A percentile compares a stretch with the other conserved stretches of the same genome.
Evolutionary conservation across 2,888 invertebrate species (phyloP).

Genomic region (Hirtodrosophila cameraria): DNA sequence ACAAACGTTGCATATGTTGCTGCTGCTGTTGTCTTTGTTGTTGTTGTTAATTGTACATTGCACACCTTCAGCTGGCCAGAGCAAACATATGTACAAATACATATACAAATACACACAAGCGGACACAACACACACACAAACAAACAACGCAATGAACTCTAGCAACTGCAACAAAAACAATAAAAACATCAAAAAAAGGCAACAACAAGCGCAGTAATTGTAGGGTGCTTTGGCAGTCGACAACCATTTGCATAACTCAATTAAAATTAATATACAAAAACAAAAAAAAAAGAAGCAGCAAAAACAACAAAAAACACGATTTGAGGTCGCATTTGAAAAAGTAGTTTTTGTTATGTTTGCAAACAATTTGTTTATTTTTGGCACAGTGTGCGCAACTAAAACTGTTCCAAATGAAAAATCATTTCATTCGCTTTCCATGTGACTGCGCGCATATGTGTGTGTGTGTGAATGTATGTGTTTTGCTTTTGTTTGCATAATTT

Average conservation of each 20-base stretch:
- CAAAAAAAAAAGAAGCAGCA: too few relatives aligned
- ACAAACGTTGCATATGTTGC: slow-evolving; percentile 12
- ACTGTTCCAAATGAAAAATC: neutral
- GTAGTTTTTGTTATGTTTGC: neutral
- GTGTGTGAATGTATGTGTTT: slow-evolving; percentile 1
- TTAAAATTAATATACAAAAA: slow-evolving; percentile 54
- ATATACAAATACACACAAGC: neutral
- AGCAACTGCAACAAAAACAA: slow-evolving; percentile 17
- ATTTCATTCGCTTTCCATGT: slow-evolving; percentile 3
- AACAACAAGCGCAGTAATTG: slow-evolving; percentile 17
- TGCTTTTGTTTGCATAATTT: slow-evolving; percentile 31
- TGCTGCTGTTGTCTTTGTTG: slow-evolving; percentile 3
- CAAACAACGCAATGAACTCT: slow-evolving; percentile 7
- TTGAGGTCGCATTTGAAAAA: slow-evolving; percentile 4
- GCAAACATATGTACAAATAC: neutral
- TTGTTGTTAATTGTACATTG: slow-evolving; percentile 24
- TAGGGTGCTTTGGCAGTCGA: slow-evolving; percentile 18
- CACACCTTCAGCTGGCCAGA: slow-evolving; percentile 17
- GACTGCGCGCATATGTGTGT: neutral
- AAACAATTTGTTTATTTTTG: slow-evolving; percentile 6
- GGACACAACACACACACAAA: neutral
- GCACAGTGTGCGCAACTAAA: slow-evolving; percentile 5
- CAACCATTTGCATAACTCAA: slow-evolving; percentile 41
- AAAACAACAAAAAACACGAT: slow-evolving; percentile 1
- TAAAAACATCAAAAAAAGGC: slow-evolving; percentile 4